phyloP scores from a whole-genome alignment of 2,888 invertebrate genomes.

The Caenorhabditis sp. region DNA sequence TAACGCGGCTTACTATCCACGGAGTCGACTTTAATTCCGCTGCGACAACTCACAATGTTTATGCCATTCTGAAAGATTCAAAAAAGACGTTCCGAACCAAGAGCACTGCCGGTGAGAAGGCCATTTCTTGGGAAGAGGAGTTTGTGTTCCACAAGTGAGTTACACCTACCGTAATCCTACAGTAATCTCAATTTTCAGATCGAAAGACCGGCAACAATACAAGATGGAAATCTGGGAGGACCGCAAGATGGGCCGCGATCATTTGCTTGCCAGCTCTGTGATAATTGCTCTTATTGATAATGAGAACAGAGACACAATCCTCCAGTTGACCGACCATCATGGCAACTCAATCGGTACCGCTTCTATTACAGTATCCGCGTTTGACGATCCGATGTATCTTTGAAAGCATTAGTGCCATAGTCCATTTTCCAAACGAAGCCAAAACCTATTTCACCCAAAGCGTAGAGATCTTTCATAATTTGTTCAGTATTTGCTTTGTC shows the following conservation, averaged over 20 bases:
- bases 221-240: conserved; percentile 68
- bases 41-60: conserved; percentile 14
- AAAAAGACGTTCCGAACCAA: conserved; percentile 55
- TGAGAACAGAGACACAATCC: conserved; percentile 48
- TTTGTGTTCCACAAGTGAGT: conserved; percentile 69
- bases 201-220: conserved; percentile 61
- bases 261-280: conserved; percentile 39
- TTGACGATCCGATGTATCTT: conserved; percentile 72
- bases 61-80: conserved; percentile 54
- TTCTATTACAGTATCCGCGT: conserved; percentile 60
- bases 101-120: conserved; percentile 36
- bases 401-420: conserved; percentile 9
- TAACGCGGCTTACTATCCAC: conserved; percentile 65
- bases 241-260: conserved; percentile 59
- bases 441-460: conserved; percentile 13
- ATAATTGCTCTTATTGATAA: conserved; percentile 62
- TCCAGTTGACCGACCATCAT: conserved; percentile 47
- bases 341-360: conserved; percentile 48
- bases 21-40: conserved; percentile 42
- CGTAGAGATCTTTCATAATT: conserved; percentile 20
- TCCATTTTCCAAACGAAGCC: background rate
- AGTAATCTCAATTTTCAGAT: conserved; percentile 22
- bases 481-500: conserved; percentile 43
- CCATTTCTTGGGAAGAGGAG: conserved; percentile 61
- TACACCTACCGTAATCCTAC: background rate